Evolutionary conservation across 2,888 invertebrate species (phyloP), one percentile per base, ranked within the genome.

Genomic region (Antheraea assamensis): DNA sequence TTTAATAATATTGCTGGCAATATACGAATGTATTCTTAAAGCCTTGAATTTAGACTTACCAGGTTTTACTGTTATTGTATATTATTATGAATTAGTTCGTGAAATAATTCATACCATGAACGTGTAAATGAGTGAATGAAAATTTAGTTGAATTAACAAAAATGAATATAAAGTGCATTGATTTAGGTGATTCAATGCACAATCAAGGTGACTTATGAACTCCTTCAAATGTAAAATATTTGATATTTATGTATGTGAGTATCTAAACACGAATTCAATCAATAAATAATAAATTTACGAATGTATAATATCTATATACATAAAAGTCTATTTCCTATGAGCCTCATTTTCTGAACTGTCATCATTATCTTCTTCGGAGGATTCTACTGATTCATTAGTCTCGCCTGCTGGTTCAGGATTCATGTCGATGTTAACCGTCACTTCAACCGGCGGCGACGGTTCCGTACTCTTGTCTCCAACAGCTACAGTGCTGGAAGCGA

Each of bases 401-500:
- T 68, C 68, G n/a, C 35, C n/a, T 24, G 68, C 35, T n/a, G n/a
- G 8, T 31, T 68, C 68, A 35, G 68, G 21, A 31, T 68, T 68
- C 68, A 68, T 68, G 15, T 68, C 68, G 10, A 68, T 68, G 24
- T 68, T 68, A 8, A 68, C 68, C 2, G 68, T 35, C 68, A 68
- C 31, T 68, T 68, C 68, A 21, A 35, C 68, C 19, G 68, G 68
- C 35, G 19, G 21, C 19, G 31, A 21, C 4, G n/a, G 27, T 61
- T 61, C 35, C 5, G 68, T 68, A n/a, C 21, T 68, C 24, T 19
- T 70, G 24, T 75, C 79, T 31, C 71, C 74, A 35, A 79, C 75
- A 0, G 79, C 74, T 71, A 15, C 61, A 15, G 74, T 71, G 15
- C 75, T 75, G 15, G 77, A 73, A 64, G 75, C 72, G n/a, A 81